Conservation (phyloP, 1,140 invertebrate species). For the Nasonia vitripennis region DNA sequence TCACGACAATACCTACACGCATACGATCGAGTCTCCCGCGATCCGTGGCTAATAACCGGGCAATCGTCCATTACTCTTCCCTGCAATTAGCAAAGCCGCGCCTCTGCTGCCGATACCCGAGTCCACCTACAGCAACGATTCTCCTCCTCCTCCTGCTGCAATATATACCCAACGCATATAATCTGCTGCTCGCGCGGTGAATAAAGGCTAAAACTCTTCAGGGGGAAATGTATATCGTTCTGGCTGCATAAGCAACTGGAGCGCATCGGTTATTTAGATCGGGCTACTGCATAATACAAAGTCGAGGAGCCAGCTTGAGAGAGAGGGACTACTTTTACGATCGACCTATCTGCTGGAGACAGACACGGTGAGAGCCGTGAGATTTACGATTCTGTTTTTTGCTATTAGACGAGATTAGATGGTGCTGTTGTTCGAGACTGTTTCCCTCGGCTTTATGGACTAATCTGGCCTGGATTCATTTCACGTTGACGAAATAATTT, state of each 20-base stretch:
- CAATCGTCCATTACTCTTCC: not conserved
- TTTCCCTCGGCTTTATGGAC: no score
- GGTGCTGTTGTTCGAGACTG: no score
- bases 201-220: not conserved
- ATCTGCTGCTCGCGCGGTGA: not conserved
- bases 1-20: not conserved
- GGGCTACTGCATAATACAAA: not conserved
- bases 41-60: not conserved
- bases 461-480: no score
- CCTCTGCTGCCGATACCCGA: not conserved
- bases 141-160: not conserved
- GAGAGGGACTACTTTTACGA: not conserved
- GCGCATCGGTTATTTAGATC: slow-evolving; percentile 23
- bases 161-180: not conserved
- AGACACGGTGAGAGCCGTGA: not conserved
- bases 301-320: not conserved
- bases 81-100: slow-evolving; percentile 3
- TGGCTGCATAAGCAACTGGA: slow-evolving; percentile 4
- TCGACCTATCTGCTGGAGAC: not conserved
- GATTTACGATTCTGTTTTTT: not conserved
- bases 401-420: not conserved
- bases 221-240: not conserved
- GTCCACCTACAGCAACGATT: not conserved
- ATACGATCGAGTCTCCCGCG: not conserved
- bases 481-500: no score